Conservation (phyloP, 2,113 vertebrate species). For the Gila orcuttii region DNA sequence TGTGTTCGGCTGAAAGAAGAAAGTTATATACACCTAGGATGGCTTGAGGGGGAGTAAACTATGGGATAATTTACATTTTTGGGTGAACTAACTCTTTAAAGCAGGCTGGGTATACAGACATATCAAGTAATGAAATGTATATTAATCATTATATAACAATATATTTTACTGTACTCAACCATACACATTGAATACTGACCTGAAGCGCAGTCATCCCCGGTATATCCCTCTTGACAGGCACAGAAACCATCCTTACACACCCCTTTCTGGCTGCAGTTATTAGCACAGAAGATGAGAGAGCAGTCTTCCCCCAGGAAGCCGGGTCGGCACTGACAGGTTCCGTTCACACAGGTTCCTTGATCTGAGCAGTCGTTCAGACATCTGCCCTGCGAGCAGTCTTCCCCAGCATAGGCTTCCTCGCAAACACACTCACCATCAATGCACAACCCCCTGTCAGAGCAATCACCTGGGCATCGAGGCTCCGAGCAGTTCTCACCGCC, state of each 20-base stretch:
- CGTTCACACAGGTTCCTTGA: constrained; percentile 86
- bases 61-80: too few relatives aligned
- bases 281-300: constrained; percentile 81
- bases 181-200: constrained; percentile 72
- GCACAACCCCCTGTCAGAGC: constrained; percentile 88
- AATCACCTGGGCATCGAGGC: constrained; percentile 85
- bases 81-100: too few relatives aligned
- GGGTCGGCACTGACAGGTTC: constrained; percentile 87
- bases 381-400: constrained; percentile 86
- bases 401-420: constrained; percentile 87
- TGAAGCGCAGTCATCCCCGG: constrained; percentile 91
- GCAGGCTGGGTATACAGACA: too few relatives aligned
- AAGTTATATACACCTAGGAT: too few relatives aligned
- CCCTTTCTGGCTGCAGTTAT: constrained; percentile 88
- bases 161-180: too few relatives aligned
- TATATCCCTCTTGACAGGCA: constrained; percentile 86
- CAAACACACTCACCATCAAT: constrained; percentile 93
- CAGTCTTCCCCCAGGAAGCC: constrained; percentile 91
- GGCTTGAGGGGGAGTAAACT: too few relatives aligned
- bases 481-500: constrained; percentile 91
- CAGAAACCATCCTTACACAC: constrained; percentile 89
- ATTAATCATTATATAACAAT: too few relatives aligned
- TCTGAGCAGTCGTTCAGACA: constrained; percentile 92
- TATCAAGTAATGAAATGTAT: too few relatives aligned
- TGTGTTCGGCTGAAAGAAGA: too few relatives aligned